Base-by-base conservation (phyloP, 2,113 vertebrate species). In the Micronisus gabar region DNA sequence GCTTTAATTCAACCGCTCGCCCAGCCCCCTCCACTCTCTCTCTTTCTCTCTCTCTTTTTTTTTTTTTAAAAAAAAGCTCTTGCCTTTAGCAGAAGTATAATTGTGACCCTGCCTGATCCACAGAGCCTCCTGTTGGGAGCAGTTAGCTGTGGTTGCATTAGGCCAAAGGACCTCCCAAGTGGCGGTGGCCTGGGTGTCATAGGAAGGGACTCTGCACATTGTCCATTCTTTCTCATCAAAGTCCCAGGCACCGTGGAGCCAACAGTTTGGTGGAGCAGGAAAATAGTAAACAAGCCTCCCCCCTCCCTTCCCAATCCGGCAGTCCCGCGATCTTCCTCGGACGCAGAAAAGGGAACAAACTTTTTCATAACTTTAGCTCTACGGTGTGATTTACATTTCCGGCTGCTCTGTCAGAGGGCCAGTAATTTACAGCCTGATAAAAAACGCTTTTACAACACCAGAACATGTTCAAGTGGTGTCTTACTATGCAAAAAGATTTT, bases 91-190 rank as follows among this genome's bases (percentile, higher is more conserved):
- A 95, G 96, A 96, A 97, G 96, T 95, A 91, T 98, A 98, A 98
- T 98, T 98, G 97, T 96, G 98, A 98, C 98, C 97, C 97, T 93
- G 88, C 89, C 97, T 95, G 97, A 97, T 97, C 93, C 94, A 47
- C 82, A 78, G 91, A 97, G 97, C 96, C 97, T 97, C 98, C 97
- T 93, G 95, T 97, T 92, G 98, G 96, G 96, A 97, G 96, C 91
- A 73, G 96, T 96, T 94, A 97, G 98, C 93, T 86, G 29, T 81
- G 98, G 95, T 90, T 84, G 95, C 79, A 62, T 81, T 76, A 96
- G 98, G 94, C 95, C 95, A 72, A 29, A 92, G 93, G 98, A 98
- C 98, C 98, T 98, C 98, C 98, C 98, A 98, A 98, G 98, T 98
- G 98, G 98, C 82, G 41, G 95, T 97, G 96, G 95, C 95, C 97